Conservation (phyloP, 2,113 vertebrate species). For the Phyllostomus discolor region DNA sequence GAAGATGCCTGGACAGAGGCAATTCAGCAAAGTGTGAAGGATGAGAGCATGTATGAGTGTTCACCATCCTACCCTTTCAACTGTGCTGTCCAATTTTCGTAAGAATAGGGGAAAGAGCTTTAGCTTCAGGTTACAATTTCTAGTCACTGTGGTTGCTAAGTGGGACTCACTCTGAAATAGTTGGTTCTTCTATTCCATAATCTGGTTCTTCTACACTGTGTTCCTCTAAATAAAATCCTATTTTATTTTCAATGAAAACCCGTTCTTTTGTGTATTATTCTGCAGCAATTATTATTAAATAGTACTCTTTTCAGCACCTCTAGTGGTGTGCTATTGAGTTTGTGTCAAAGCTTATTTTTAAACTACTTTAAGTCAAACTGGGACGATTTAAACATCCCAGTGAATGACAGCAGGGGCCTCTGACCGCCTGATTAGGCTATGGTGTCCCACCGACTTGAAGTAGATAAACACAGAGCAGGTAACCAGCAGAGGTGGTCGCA, state of each 20-base stretch:
- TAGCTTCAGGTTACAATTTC: neutral
- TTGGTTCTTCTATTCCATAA: neutral
- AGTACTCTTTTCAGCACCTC: neutral
- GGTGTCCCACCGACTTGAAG: neutral
- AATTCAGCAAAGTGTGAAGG: fast-evolving
- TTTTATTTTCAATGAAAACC: neutral
- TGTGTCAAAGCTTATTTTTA: neutral
- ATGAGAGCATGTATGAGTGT: fast-evolving
- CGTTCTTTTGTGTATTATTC: neutral
- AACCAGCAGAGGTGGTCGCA: neutral
- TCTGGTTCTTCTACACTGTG: neutral
- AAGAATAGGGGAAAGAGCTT: neutral
- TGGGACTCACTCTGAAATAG: neutral
- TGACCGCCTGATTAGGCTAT: neutral
- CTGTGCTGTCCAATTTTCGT: neutral
- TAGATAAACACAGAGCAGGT: neutral
- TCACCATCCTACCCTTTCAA: neutral
- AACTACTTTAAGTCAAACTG: neutral
- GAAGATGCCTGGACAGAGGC: neutral
- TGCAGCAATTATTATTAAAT: neutral
- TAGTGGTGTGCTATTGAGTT: neutral
- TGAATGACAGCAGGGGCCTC: neutral
- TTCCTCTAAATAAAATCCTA: neutral
- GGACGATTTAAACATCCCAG: neutral
- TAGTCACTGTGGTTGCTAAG: neutral